Percentiles rank a stretch among this genome's conserved stretches.
phyloP scores from a whole-genome alignment of 1,140 invertebrate species.

The Trichonephila clavipes region DNA sequence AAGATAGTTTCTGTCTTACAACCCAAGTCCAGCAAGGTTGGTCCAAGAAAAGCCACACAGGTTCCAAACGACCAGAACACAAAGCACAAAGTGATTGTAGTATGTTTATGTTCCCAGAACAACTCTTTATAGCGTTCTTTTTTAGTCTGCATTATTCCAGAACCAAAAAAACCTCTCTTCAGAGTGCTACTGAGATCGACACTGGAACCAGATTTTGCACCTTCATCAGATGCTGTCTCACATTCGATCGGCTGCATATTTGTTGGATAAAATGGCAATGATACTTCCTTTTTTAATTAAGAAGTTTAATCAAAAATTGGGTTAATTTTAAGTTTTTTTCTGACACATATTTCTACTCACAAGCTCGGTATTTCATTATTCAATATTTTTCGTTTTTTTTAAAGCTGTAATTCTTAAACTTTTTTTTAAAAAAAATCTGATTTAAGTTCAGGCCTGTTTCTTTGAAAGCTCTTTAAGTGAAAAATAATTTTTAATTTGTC shows the following conservation, averaged over 20 bases:
- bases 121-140: conserved; percentile 80
- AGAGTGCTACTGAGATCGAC: conserved; percentile 48
- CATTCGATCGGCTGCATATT: conserved; percentile 48
- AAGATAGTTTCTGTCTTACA: conserved; percentile 82
- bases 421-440: too few species aligned
- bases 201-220: neutral
- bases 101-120: conserved; percentile 81
- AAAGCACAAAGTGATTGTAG: conserved; percentile 81
- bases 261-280: neutral
- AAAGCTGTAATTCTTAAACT: too few species aligned
- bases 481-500: too few species aligned
- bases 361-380: neutral
- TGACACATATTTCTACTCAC: neutral
- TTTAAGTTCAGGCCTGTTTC: too few species aligned
- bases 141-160: conserved; percentile 33
- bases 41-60: conserved; percentile 83
- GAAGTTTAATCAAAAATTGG: neutral
- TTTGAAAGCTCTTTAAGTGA: too few species aligned
- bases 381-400: too few species aligned
- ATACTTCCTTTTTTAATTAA: neutral
- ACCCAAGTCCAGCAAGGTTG: conserved; percentile 82
- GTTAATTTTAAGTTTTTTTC: neutral
- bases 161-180: neutral
- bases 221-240: neutral
- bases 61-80: conserved; percentile 83